These are phyloP conservation scores for Pelochelys cantorii DNA, from an alignment of 2,797 vertebrate species.

Conservation along the genomic window DNA sequence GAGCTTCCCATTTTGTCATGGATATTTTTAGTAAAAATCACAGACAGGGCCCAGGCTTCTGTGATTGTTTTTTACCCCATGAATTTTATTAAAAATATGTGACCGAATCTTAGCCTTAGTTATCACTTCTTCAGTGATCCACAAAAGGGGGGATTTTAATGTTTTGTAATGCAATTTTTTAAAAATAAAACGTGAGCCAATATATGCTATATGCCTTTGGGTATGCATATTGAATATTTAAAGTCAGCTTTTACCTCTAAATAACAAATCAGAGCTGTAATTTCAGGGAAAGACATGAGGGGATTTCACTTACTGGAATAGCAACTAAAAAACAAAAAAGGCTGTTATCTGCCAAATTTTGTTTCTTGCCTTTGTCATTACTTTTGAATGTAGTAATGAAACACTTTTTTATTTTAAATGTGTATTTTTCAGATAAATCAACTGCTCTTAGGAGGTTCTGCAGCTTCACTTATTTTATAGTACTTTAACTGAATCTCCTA, in stretches of 20 bases:
- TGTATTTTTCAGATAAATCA: constrained; percentile 35
- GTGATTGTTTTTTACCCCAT: too few species aligned
- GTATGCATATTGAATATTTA: rapidly evolving
- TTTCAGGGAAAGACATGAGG: background rate
- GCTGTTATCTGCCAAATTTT: constrained; percentile 48
- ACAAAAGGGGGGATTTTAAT: background rate
- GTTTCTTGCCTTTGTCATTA: constrained; percentile 46
- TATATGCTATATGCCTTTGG: background rate
- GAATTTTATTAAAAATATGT: too few species aligned
- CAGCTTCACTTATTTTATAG: background rate
- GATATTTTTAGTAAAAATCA: too few species aligned
- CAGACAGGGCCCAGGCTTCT: too few species aligned
- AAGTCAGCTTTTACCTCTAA: background rate
- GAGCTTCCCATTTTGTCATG: too few species aligned
- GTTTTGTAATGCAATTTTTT: background rate
- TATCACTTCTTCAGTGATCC: rapidly evolving
- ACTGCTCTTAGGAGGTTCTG: background rate
- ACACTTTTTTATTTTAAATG: constrained; percentile 37
- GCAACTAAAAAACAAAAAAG: background rate
- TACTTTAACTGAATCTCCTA: background rate
- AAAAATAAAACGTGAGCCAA: background rate
- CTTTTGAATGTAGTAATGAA: constrained; percentile 54
- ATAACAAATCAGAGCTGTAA: background rate
- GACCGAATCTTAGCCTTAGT: too few species aligned
- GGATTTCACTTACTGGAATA: constrained; percentile 1